Evolutionary conservation across 2,797 vertebrate genomes (phyloP).

Genomic region (Bovichtus variegatus): DNA sequence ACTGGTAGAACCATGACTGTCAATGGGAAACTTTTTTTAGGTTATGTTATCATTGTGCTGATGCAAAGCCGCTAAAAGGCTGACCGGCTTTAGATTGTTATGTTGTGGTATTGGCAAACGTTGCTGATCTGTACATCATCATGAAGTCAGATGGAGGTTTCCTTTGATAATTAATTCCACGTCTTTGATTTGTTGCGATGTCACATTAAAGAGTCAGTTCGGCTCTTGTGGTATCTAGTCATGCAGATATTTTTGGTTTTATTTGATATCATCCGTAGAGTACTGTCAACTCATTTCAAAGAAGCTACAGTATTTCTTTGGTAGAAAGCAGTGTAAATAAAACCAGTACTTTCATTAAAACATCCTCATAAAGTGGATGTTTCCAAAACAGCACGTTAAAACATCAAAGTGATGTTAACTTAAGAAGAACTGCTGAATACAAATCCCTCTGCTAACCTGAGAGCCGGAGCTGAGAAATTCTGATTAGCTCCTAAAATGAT

Average conservation of each 20-base stretch:
- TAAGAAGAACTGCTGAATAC: background rate
- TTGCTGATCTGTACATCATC: background rate
- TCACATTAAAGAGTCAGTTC: background rate
- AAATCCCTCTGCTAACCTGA: background rate
- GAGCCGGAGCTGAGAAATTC: background rate
- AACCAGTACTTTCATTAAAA: background rate
- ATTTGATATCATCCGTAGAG: no score
- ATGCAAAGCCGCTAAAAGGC: background rate
- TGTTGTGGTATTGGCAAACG: background rate
- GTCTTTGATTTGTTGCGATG: background rate
- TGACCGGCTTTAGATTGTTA: background rate
- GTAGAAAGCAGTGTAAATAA: background rate
- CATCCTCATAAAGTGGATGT: background rate
- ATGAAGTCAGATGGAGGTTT: background rate
- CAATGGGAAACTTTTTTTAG: background rate
- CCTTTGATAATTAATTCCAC: background rate
- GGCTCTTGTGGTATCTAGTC: background rate
- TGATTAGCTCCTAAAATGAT: background rate
- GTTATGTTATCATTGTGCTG: conserved; percentile 5
- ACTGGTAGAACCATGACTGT: conserved; percentile 1
- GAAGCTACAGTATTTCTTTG: background rate
- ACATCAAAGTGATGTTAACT: no score
- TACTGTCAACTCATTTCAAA: background rate
- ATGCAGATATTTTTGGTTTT: background rate
- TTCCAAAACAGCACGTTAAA: no score